Percentiles rank a stretch among this genome's conserved stretches.
These are phyloP conservation scores for Amphiduros pacificus DNA, from an alignment of 2,888 invertebrate genomes.

Conservation along the genomic window DNA sequence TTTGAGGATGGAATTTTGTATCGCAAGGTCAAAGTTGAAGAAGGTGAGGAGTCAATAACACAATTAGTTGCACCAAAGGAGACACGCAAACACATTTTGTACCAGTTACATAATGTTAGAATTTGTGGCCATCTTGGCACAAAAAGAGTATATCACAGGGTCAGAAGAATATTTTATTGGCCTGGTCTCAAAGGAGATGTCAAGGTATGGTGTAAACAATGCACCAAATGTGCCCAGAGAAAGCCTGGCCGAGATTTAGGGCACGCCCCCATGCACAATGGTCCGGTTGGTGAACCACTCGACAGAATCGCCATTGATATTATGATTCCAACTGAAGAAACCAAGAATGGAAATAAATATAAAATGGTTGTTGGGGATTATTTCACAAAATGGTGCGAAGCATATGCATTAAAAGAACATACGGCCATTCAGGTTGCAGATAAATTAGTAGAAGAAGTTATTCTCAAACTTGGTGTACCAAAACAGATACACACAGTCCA, in stretches of 20 bases:
- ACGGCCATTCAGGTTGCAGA: neutral
- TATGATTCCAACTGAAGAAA: neutral
- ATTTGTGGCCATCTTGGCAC: neutral
- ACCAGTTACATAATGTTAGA: neutral
- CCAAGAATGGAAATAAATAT: neutral
- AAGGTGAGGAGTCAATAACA: too few relatives aligned
- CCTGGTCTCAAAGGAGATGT: neutral
- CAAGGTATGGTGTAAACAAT: neutral
- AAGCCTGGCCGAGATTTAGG: neutral
- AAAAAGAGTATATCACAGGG: neutral
- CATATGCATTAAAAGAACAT: neutral
- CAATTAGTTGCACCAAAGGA: neutral
- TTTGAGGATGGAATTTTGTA: too few relatives aligned
- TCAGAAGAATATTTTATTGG: neutral
- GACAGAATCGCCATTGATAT: conserved; percentile 1
- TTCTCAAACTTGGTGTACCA: neutral
- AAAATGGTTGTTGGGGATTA: neutral
- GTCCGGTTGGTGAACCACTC: neutral
- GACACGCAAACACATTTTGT: neutral
- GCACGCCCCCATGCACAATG: neutral
- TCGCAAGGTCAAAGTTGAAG: too few relatives aligned
- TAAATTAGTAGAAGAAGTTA: neutral
- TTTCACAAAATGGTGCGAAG: neutral
- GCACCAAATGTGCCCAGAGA: neutral
- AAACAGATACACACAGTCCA: neutral